A percentile compares a stretch with the other conserved stretches of the same genome.
These are phyloP conservation scores for Fundulus diaphanus DNA, from an alignment of 2,797 vertebrate genomes.

Conservation along the genomic window DNA sequence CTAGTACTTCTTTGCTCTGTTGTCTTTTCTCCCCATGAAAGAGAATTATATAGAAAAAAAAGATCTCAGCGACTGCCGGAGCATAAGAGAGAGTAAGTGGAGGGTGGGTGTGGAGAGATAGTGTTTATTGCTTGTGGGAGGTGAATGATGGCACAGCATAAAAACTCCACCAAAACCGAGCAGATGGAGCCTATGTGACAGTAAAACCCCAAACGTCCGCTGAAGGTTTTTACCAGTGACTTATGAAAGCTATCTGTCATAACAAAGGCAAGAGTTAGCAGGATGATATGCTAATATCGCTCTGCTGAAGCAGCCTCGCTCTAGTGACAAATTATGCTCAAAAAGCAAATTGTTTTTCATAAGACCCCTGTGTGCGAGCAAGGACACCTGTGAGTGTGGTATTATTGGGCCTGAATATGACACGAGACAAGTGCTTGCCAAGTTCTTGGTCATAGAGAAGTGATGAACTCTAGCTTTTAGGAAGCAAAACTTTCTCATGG, in stretches of 20 bases:
- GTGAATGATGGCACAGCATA: conserved; percentile 83
- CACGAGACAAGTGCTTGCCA: conserved; percentile 40
- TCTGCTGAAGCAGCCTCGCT: conserved; percentile 58
- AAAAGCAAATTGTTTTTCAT: conserved; percentile 78
- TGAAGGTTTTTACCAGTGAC: conserved; percentile 83
- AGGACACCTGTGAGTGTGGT: conserved; percentile 41
- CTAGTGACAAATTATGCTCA: conserved; percentile 77
- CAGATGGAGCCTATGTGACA: conserved; percentile 86
- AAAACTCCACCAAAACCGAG: conserved; percentile 79
- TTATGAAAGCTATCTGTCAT: conserved; percentile 87
- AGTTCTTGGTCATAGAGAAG: conserved; percentile 39
- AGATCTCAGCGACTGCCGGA: conserved; percentile 56
- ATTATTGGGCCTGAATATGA: conserved; percentile 53
- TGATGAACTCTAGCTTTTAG: conserved; percentile 32
- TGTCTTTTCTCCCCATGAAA: conserved; percentile 69
- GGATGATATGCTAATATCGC: conserved; percentile 81
- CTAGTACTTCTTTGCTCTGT: conserved; percentile 58
- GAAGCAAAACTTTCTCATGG: neutral
- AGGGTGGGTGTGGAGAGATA: conserved; percentile 53
- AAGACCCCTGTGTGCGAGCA: conserved; percentile 50
- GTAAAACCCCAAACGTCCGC: conserved; percentile 84
- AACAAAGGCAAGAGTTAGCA: conserved; percentile 81
- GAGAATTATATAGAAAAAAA: conserved; percentile 64
- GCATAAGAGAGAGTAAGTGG: conserved; percentile 38
- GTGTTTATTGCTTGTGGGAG: conserved; percentile 84